Evolutionary conservation across 1,140 invertebrate genomes (phyloP), one percentile per base, ranked within the genome.

Genomic region (Rhagoletis zephyria): DNA sequence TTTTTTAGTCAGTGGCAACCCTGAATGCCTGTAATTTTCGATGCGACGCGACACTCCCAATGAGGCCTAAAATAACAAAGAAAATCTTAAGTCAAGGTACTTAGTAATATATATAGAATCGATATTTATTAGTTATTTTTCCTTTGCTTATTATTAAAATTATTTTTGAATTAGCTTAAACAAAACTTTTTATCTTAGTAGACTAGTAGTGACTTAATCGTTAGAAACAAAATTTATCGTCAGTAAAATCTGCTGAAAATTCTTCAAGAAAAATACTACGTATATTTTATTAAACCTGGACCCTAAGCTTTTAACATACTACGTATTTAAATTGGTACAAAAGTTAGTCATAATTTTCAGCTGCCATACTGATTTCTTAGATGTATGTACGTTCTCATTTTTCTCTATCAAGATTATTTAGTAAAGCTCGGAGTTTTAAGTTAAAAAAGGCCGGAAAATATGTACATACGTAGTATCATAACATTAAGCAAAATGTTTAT

Each of bases 121-220:
- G 10, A 56, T 56, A 7, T 7, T 56, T 16, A 40, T 85, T 85
- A 60, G 51, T 63, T 9, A 63, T 86, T 65, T 42, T 63, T 63
- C 30, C 30, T 63, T 86, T 51, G 9, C 63, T 63, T 65, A 86
- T 86, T 65, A 63, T 63, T 63, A 86, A 63, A 63, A 86, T 86
- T 63, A 85, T 40, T 86, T 19, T 65, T 87, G 10, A 67, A 81
- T 81, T 81, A 81, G 12, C 74, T 81, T 81, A 81, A 42, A 56
- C 19, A 81, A 7, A 56, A 56, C 48, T 81, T 81, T 63, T 64
- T 86, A 63, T 87, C 67, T 85, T 87, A 85, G 60, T 74, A 67
- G 64, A 48, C 81, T 85, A 48, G 70, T 85, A 87, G 63, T 85
- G 87, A 85, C 81, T 87, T 63, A 56, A 64, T 64, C 42, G 45